phyloP scores from a whole-genome alignment of 2,797 vertebrate genomes.

The Sphaeramia orbicularis region DNA sequence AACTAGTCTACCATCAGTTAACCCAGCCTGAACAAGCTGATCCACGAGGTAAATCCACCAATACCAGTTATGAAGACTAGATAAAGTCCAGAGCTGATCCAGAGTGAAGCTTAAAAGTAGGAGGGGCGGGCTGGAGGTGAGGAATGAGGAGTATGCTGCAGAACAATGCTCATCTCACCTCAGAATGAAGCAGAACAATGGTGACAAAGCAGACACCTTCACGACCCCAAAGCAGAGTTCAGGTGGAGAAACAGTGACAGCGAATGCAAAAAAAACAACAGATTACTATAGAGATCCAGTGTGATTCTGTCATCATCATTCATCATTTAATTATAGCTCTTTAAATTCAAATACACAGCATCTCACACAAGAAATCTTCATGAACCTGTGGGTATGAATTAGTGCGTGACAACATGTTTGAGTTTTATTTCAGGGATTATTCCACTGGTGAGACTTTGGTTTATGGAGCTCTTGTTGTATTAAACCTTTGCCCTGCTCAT shows the following conservation, averaged over 20 bases:
- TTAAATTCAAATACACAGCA: slow-evolving; percentile 2
- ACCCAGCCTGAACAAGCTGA: no score
- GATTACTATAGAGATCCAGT: not conserved
- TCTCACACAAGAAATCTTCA: not conserved
- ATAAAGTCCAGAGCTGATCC: not conserved
- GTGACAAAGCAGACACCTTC: slow-evolving; percentile 51
- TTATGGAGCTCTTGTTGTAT: slow-evolving; percentile 85
- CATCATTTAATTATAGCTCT: not conserved
- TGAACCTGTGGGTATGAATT: not conserved
- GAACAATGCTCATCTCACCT: slow-evolving; percentile 54
- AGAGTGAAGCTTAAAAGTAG: slow-evolving; percentile 23
- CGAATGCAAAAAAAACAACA: slow-evolving; percentile 2
- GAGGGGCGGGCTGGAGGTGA: slow-evolving; percentile 28
- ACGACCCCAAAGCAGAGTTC: slow-evolving; percentile 26
- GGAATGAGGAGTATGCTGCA: slow-evolving; percentile 55
- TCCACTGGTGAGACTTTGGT: slow-evolving; percentile 80
- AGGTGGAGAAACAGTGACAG: not conserved
- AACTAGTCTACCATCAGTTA: no score
- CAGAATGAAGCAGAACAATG: slow-evolving; percentile 49
- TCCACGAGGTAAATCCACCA: no score
- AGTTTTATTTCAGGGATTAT: not conserved
- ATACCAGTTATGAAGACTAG: no score
- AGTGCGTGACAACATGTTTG: not conserved
- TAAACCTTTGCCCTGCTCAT: slow-evolving; percentile 80
- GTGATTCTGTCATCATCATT: not conserved